Evolutionary conservation across 2,113 vertebrate genomes (phyloP), one percentile per base, ranked within the genome.

Genomic region (Fulica atra): DNA sequence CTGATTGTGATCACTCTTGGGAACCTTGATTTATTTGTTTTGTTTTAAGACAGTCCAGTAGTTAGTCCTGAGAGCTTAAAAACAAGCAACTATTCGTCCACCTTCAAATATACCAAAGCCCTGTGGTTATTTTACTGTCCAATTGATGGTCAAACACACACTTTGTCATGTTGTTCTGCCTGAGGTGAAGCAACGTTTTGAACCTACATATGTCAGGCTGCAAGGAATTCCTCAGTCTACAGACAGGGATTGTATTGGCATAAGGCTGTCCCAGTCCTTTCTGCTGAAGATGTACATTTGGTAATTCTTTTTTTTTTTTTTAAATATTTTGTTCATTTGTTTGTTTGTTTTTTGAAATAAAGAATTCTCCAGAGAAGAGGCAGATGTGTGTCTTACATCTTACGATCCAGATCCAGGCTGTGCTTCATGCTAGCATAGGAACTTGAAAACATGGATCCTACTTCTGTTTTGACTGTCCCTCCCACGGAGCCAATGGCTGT

Each of bases 121-220:
- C 18, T 61, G 17, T 53, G 7, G 3, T 53, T 88, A 18, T 15
- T 72, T 88, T 54, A 57, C 16, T 8, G 2, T 50, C 28, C 23
- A 4, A 28, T 2, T 77, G 40, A 26, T 57, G 50, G 29, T 48
- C 59, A 53, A 69, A 57, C 2, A 8, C 6, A 54, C 0, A 0
- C 80, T 92, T 77, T 60, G 4, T 61, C 61, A 21, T 76, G 11
- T 7, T 53, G 6, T 50, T 72, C 18, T 57, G 4, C 26, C 54
- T 35, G 14, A 86, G 42, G 16, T 69, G 31, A 81, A 83, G 24
- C 36, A 84, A 18, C 29, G 33, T 66, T 78, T 40, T 1, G 7
- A 84, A 78, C 6, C 15, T 63, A 10, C 24, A 26, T 17, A 14
- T 57, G 28, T 53, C 15, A 83, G 11, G 19, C 21, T 57, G 4